Conservation (phyloP, 2,797 vertebrate genomes). For the Apogon talboti region DNA sequence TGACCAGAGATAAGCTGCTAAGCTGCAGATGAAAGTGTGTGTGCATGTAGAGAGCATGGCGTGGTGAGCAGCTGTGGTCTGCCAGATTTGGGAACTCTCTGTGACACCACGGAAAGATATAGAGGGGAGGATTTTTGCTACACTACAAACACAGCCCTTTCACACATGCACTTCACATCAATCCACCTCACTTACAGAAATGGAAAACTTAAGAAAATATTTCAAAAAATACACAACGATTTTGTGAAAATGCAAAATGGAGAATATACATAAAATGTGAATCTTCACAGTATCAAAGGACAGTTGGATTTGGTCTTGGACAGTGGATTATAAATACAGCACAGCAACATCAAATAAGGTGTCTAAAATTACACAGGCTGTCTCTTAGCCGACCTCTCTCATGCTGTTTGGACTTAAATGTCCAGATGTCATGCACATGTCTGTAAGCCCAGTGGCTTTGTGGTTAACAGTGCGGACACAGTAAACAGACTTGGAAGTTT, state of each 20-base stretch:
- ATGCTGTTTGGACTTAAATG: constrained; percentile 10
- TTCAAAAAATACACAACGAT: constrained; percentile 2
- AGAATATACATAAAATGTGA: not conserved
- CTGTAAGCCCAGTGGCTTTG: not conserved
- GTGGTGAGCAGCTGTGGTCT: constrained; percentile 70
- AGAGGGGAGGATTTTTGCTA: constrained; percentile 26
- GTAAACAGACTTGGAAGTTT: not conserved
- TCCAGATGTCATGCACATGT: not conserved
- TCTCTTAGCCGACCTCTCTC: not conserved
- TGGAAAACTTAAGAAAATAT: constrained; percentile 9
- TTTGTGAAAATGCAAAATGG: not conserved
- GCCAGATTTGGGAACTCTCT: constrained; percentile 63
- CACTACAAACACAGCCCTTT: constrained; percentile 14
- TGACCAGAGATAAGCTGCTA: constrained; percentile 78
- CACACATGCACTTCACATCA: constrained; percentile 21
- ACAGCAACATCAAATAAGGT: not conserved
- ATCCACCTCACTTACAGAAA: constrained; percentile 16
- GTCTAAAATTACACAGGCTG: not conserved
- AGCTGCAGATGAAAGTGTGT: constrained; percentile 79
- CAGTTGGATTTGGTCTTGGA: not conserved
- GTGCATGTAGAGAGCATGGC: constrained; percentile 71
- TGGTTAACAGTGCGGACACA: not conserved
- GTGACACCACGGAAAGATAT: constrained; percentile 53
- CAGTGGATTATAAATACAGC: not conserved
- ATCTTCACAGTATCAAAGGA: not conserved